Conservation (phyloP, 1,140 invertebrate genomes). For the Euwallacea similis region DNA sequence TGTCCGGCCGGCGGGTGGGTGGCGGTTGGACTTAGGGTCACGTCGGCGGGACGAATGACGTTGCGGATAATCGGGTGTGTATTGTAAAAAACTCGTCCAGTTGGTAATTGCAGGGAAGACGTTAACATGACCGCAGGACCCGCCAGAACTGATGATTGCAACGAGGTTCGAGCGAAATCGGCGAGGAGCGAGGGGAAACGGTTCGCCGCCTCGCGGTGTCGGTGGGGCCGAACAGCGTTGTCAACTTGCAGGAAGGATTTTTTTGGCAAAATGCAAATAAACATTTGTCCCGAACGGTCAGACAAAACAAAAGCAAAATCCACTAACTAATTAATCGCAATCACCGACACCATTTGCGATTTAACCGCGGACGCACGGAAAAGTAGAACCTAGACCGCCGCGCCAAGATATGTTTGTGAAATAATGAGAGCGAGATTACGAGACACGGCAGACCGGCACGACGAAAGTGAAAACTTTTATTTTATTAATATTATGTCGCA, state of each 20-base stretch:
- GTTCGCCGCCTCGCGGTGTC: slow-evolving; percentile 26
- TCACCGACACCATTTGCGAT: background rate
- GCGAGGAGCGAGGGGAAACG: slow-evolving; percentile 24
- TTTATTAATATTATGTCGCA: slow-evolving; percentile 24
- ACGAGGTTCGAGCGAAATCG: slow-evolving; percentile 28
- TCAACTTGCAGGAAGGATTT: slow-evolving; percentile 17
- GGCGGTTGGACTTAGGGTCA: slow-evolving; percentile 8
- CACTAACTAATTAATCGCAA: background rate
- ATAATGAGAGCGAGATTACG: slow-evolving; percentile 27
- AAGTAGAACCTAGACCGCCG: slow-evolving; percentile 5
- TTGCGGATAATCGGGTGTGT: slow-evolving; percentile 25
- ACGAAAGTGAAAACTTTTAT: slow-evolving; percentile 31
- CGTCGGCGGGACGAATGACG: slow-evolving; percentile 15
- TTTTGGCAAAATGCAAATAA: slow-evolving; percentile 16
- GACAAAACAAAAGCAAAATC: slow-evolving; percentile 7
- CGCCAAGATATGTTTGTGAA: slow-evolving; percentile 14
- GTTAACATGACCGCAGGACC: slow-evolving; percentile 52
- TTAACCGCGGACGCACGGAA: slow-evolving; percentile 2
- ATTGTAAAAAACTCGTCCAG: slow-evolving; percentile 35
- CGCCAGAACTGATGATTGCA: slow-evolving; percentile 47
- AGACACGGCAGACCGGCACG: slow-evolving; percentile 18
- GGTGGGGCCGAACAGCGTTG: slow-evolving; percentile 32
- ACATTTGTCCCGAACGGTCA: background rate
- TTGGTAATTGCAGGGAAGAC: slow-evolving; percentile 43
- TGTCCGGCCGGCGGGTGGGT: slow-evolving; percentile 22